Conservation (phyloP, 1,140 invertebrate species). For the Gonatopus flavifemur region DNA sequence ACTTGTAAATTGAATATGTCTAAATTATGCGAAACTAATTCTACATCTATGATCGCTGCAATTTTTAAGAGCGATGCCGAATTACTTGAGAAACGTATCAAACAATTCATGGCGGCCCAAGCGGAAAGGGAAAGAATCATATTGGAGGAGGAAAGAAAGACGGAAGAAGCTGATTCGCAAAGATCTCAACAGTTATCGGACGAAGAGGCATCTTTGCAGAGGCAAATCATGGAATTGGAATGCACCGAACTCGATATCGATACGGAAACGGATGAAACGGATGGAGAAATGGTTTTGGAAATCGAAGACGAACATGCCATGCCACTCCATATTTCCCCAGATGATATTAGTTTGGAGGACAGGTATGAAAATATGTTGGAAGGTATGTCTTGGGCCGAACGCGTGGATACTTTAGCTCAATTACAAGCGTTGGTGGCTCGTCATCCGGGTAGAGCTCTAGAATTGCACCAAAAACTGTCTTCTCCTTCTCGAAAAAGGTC, state of each 20-base stretch:
- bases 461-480: slow-evolving; percentile 90
- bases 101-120: slow-evolving; percentile 55
- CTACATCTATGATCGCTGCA: slow-evolving; percentile 54
- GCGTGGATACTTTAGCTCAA: slow-evolving; percentile 75
- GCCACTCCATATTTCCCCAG: slow-evolving; percentile 31
- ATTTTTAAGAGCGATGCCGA: slow-evolving; percentile 59
- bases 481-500: slow-evolving; percentile 85
- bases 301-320: slow-evolving; percentile 54
- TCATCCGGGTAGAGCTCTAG: slow-evolving; percentile 85
- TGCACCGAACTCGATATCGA: slow-evolving; percentile 80
- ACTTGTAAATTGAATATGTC: slow-evolving; percentile 19
- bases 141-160: slow-evolving; percentile 56
- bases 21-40: slow-evolving; percentile 41
- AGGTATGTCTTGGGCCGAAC: slow-evolving; percentile 77
- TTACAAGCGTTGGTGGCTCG: slow-evolving; percentile 76
- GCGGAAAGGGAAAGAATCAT: slow-evolving; percentile 54
- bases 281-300: slow-evolving; percentile 68
- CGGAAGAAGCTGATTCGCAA: slow-evolving; percentile 58
- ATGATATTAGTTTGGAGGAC: slow-evolving; percentile 51
- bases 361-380: slow-evolving; percentile 73
- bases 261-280: slow-evolving; percentile 79
- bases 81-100: slow-evolving; percentile 56
- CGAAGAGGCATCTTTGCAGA: slow-evolving; percentile 78
- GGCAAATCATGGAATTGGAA: slow-evolving; percentile 78
- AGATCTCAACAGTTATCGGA: slow-evolving; percentile 68